Base-by-base conservation (phyloP, 2,888 invertebrate genomes). In the Spodoptera picta region DNA sequence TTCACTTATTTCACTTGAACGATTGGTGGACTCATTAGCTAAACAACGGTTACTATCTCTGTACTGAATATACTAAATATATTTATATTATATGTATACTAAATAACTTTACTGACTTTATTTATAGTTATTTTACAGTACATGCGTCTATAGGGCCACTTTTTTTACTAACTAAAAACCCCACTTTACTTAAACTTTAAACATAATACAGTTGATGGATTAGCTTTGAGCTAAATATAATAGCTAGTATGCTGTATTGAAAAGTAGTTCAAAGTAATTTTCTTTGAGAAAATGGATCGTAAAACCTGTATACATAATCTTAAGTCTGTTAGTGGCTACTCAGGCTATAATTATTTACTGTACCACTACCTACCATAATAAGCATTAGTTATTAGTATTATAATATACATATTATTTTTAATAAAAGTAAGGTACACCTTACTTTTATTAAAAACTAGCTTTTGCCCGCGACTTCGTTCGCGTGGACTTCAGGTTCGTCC, bases 241-340 rank as follows among this genome's bases (percentile, higher is more conserved):
- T 51, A 50, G 36, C 7, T 36, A 36, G 19, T 46, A 65, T 27
- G 47, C 41, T 51, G 60, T 45, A 56, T 70, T 52, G 50, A 46
- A 65, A 65, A 63, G 53, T 71, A 63, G 65, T 79, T 51, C 62
- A 62, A 56, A 69, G 76, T 73, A 57, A 57, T 65, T 36, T 69
- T 69, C 50, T 57, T 43, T 9, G 14, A 52, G 52, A 46, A 73
- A 72, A 72, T 55, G 48, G 62, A 57, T 61, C 60, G 63, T 77
- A 57, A 77, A 73, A 77, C 47, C 43, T 51, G 51, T 62, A 4
- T 31, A 55, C 64, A 62, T 73, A 73, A 77, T 57, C 55, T 57
- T 65, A 36, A 57, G 60, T 49, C 56, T 62, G 56, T 46, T 75
- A 56, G 47, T 24, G 51, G 47, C 23, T 36, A 56, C 46, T 73